phyloP scores from a whole-genome alignment of 2,797 vertebrate species.

The Typhlichthys eigenmanni region DNA sequence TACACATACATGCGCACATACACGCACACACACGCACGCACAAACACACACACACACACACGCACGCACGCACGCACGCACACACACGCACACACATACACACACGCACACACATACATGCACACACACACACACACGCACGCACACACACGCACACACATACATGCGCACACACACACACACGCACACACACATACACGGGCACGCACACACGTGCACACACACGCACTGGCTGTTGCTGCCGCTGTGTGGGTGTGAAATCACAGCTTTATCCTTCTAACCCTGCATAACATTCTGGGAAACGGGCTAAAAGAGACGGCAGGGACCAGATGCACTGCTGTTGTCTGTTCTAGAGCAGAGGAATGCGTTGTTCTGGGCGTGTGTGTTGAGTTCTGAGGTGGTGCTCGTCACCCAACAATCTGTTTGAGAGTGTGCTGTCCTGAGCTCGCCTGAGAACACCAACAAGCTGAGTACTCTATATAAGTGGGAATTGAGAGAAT shows the following conservation, averaged over 20 bases:
- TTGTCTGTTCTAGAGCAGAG: conserved; percentile 31
- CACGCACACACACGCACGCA: conserved; percentile 12
- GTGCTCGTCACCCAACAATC: conserved; percentile 26
- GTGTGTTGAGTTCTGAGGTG: conserved; percentile 29
- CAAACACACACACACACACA: neutral
- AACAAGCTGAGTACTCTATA: conserved; percentile 44
- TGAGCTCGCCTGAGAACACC: conserved; percentile 8
- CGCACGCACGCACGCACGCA: neutral
- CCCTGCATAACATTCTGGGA: conserved; percentile 43
- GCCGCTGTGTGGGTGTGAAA: conserved; percentile 55
- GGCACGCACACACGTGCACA: no score
- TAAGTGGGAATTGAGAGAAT: conserved; percentile 40
- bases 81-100: neutral
- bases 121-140: neutral
- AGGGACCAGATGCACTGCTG: conserved; percentile 42
- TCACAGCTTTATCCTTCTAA: conserved; percentile 45
- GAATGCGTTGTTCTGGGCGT: conserved; percentile 46
- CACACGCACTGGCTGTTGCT: conserved; percentile 37
- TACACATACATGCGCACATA: neutral
- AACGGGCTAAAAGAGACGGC: conserved; percentile 41
- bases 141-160: conserved; percentile 2
- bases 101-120: neutral
- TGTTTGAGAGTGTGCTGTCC: conserved; percentile 26
- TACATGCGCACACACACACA: no score
- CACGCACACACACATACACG: no score